A percentile compares a stretch with the other conserved stretches of the same genome.
phyloP scores from a whole-genome alignment of 2,113 vertebrate species.

The Gopherus evgoodei region DNA sequence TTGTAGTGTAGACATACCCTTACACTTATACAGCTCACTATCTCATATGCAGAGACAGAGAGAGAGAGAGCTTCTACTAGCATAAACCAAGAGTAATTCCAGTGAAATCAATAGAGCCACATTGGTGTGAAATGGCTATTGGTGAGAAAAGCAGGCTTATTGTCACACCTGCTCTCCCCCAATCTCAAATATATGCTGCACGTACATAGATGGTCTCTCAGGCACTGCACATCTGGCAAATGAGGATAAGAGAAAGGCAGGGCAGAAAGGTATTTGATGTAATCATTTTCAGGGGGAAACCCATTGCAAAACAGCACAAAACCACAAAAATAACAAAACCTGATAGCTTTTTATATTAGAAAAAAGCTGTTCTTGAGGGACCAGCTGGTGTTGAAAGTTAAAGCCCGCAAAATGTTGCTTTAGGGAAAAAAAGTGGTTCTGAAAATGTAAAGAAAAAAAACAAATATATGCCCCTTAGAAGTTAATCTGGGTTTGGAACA shows the following conservation, averaged over 20 bases:
- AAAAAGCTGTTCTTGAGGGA: not conserved
- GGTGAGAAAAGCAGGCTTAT: not conserved
- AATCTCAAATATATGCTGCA: not conserved
- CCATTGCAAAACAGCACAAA: rapidly evolving
- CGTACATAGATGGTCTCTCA: not conserved
- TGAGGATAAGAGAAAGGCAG: not conserved
- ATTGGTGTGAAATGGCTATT: not conserved
- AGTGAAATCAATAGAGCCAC: not conserved
- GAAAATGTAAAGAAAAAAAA: not conserved
- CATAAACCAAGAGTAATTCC: not conserved
- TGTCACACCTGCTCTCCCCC: not conserved
- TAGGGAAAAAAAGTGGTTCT: rapidly evolving
- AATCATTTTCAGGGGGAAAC: rapidly evolving
- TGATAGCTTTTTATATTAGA: rapidly evolving
- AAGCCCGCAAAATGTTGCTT: not conserved
- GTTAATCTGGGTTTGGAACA: not conserved
- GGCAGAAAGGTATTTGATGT: rapidly evolving
- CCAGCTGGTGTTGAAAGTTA: not conserved
- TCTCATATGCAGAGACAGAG: not conserved
- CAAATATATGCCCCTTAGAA: rapidly evolving
- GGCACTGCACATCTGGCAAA: not conserved
- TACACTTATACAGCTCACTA: not conserved
- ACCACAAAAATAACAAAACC: not conserved
- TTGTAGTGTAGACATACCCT: not conserved
- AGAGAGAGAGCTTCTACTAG: too few species aligned